Evolutionary conservation across 2,113 vertebrate species (phyloP).

Genomic region (Cebus imitator): DNA sequence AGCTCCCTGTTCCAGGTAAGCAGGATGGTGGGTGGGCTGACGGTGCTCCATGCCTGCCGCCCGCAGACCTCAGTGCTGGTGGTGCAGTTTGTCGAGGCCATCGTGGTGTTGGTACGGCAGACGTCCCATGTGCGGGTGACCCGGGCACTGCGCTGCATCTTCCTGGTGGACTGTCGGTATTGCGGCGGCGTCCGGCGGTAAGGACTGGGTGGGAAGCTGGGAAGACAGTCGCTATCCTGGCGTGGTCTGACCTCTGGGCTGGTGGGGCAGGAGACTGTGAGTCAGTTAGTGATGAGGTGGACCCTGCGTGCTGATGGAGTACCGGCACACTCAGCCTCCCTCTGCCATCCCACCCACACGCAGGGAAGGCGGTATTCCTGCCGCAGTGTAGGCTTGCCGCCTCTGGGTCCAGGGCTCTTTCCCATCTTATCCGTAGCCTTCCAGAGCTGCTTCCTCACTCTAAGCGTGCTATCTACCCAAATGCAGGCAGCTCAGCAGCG

Average conservation of each 20-base stretch:
- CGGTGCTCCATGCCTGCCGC: rapidly evolving
- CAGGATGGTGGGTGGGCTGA: not conserved
- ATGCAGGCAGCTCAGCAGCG: not conserved
- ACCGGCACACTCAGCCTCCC: not conserved
- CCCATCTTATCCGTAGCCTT: not conserved
- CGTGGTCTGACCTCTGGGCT: not conserved
- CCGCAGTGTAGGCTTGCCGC: not conserved
- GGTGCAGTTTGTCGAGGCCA: constrained; percentile 96
- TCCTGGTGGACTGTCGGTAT: constrained; percentile 98
- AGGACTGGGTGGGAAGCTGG: not conserved
- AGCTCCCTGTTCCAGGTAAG: not conserved
- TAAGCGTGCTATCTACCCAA: not conserved
- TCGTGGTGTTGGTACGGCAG: constrained; percentile 96
- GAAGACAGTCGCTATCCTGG: rapidly evolving
- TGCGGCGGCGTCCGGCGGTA: constrained; percentile 96
- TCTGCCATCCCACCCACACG: rapidly evolving
- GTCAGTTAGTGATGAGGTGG: rapidly evolving
- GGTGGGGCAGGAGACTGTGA: not conserved
- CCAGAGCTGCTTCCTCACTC: not conserved
- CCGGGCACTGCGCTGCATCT: constrained; percentile 96
- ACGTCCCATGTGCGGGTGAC: constrained; percentile 96
- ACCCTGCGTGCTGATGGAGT: rapidly evolving
- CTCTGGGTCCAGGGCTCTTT: not conserved
- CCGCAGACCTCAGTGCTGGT: constrained; percentile 92
- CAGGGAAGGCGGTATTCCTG: not conserved